Evolutionary conservation across 2,797 vertebrate species (phyloP), one percentile per base, ranked within the genome.

Genomic region (Pseudomugil tenellus): DNA sequence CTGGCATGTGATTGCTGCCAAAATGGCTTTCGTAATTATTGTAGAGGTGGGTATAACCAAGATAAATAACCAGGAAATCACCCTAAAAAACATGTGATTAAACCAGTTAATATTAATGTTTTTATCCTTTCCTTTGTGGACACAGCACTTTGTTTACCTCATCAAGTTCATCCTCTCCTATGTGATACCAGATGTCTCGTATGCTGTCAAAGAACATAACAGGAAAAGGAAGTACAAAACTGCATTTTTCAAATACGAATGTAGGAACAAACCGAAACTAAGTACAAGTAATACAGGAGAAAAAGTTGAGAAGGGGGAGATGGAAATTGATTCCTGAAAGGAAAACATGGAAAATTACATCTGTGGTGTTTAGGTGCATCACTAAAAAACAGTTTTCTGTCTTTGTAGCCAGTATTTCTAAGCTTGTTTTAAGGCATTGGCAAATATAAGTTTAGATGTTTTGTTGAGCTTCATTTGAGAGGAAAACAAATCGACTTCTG

Each of bases 1-100:
- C 69, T 98, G 97, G 97, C 97, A 98, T 0, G 96, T 98, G 72
- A 93, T 95, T 2, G 96, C 97, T 66, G 96, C 96, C 81, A 98
- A 97, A 87, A 91, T 98, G 90, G 95, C 97, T 76, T 98, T 98
- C 70, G 93, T 98, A 84, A 97, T 98, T 53, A 96, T 97, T 63
- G 92, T 97, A 63, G 97, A 98, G 96, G 97, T 98, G 77, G 58
- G 93, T 64, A 12, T 11, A 28, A 67, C 39, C 39, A 28, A 17
- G 25, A 46, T 17, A 70, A 39, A 51, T 57, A 14, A 57, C 39
- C 2, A n/a, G 13, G 10, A 67, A 59, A 26, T 41, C 16, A 23
- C 0, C 5, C 48, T 13, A 3, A 10, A 28, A 13, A 9, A 26
- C 4, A 8, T 52, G 4, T 52, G 4, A 11, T 43, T 10, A 43